Conservation (phyloP, 2,888 invertebrate species). For the Chloromyia formosa region DNA sequence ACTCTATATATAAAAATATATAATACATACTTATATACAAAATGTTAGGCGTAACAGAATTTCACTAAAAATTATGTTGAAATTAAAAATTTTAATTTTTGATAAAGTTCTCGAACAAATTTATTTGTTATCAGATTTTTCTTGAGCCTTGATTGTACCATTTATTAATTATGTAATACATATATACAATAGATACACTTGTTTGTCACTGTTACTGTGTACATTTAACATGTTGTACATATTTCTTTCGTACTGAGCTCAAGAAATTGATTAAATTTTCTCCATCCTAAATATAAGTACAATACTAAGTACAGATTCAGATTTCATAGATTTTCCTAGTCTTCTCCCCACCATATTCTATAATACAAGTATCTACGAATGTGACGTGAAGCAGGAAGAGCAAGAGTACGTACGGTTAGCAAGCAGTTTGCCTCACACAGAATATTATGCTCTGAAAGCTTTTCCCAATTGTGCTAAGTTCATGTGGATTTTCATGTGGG, state of each 20-base stretch:
- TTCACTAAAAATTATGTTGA: neutral
- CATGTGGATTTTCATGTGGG: conserved; percentile 2
- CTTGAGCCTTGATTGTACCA: conserved; percentile 9
- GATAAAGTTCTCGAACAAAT: neutral
- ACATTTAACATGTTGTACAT: no score
- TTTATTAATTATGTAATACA: no score
- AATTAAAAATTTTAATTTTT: conserved; percentile 1
- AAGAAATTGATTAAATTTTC: conserved; percentile 33
- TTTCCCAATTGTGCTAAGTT: conserved; percentile 8
- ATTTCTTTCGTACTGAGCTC: conserved; percentile 10
- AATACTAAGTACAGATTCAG: conserved; percentile 11
- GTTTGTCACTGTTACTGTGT: neutral
- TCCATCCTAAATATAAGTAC: conserved; percentile 30
- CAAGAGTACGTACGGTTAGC: conserved; percentile 5
- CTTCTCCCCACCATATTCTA: conserved; percentile 13
- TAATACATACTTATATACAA: no score
- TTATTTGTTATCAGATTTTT: conserved; percentile 1
- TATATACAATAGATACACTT: no score
- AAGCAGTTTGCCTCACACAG: conserved; percentile 25
- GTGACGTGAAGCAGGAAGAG: neutral
- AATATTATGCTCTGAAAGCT: no score
- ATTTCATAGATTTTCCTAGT: neutral
- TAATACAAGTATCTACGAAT: neutral
- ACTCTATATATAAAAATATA: conserved; percentile 12
- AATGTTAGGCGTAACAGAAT: conserved; percentile 12